Evolutionary conservation across 1,140 invertebrate species (phyloP), one percentile per base, ranked within the genome.

Genomic region (Drosophila nebulosa): DNA sequence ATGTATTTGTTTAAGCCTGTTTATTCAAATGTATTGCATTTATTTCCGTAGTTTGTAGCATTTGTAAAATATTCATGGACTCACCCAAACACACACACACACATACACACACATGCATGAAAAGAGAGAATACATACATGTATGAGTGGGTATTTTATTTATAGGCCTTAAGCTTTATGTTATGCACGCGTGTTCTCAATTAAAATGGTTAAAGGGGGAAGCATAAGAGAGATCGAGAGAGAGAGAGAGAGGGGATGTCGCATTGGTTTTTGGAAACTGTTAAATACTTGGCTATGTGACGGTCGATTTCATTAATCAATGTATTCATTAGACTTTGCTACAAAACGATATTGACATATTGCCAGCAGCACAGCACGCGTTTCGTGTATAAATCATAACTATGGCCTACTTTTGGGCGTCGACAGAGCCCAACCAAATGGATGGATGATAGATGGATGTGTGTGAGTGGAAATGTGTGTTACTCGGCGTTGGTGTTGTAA

Each of bases 21-120:
- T 86, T 88, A 88, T 86, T 78, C 70, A 86, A 86, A 86, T 81
- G 66, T 86, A 85, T 85, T 85, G 74, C 78, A 86, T 71, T 80
- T 80, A 80, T 86, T 77, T 86, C 66, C 78, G 77, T 63, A 58
- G 56, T 57, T 57, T 64, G 56, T 71, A 71, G 73, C 70, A 79
- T 78, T 88, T 74, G 65, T 86, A 67, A 86, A 88, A 81, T 88
- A 86, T 86, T 86, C 81, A 86, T 81, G 62, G 52, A 60, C 36
- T 24, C n/a, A 60, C 39, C 18, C 70, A 46, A 26, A 27, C 50
- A 42, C 39, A 56, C 22, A 42, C 39, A 60, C 24, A 42, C 35
- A 59, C 36, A 32, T 52, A 51, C n/a, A 26, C 30, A 42, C 36
- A 56, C 24, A 36, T 32, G 30, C 10, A 32, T 10, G 3, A 9